phyloP scores from a whole-genome alignment of 2,888 invertebrate genomes.

The Candidula unifasciata region DNA sequence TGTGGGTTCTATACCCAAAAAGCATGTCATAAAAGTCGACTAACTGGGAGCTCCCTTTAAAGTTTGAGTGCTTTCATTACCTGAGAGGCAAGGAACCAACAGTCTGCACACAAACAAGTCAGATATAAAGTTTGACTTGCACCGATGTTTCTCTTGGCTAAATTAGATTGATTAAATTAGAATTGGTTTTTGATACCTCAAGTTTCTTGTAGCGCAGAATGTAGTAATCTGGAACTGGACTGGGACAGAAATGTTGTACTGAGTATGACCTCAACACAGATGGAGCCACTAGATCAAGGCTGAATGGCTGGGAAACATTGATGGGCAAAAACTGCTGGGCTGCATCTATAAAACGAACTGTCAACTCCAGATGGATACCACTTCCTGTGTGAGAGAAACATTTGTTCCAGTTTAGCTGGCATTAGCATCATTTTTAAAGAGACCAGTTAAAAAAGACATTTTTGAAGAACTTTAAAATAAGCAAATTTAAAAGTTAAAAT shows the following conservation, averaged over 20 bases:
- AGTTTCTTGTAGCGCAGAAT: slow-evolving; percentile 69
- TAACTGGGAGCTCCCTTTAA: too few species aligned
- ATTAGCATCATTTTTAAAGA: not conserved
- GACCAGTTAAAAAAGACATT: not conserved
- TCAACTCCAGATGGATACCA: slow-evolving; percentile 64
- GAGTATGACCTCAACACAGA: slow-evolving; percentile 56
- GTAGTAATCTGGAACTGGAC: slow-evolving; percentile 74
- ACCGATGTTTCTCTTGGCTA: too few species aligned
- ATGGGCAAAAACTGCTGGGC: slow-evolving; percentile 64
- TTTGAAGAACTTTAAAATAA: too few species aligned
- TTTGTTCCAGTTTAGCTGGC: not conserved
- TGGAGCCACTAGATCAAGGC: slow-evolving; percentile 56
- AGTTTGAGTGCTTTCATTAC: too few species aligned
- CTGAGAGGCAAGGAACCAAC: too few species aligned
- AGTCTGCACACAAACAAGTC: too few species aligned
- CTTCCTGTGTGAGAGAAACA: slow-evolving; percentile 51
- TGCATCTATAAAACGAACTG: slow-evolving; percentile 63
- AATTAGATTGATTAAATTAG: too few species aligned
- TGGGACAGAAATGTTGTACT: slow-evolving; percentile 69
- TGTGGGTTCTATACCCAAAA: too few species aligned
- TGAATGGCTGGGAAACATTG: slow-evolving; percentile 59
- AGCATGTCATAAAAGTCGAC: too few species aligned
- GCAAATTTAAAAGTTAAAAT: too few species aligned
- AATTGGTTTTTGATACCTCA: slow-evolving; percentile 61
- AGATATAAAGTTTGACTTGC: too few species aligned